Evolutionary conservation across 2,888 invertebrate species (phyloP).

Genomic region (Plebejus melissa): DNA sequence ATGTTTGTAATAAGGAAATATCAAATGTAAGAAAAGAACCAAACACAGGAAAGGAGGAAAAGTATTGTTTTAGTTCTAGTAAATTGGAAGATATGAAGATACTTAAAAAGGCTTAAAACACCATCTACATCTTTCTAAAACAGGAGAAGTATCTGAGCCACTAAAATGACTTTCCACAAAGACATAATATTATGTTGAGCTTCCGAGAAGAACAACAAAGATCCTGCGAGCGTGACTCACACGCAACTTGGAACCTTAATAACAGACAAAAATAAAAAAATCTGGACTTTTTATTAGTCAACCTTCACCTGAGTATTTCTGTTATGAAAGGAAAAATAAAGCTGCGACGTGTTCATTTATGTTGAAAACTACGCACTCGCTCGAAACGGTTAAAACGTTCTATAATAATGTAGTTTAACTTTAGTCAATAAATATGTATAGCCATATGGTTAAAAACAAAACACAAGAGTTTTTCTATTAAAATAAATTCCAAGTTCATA

Average conservation of each 20-base stretch:
- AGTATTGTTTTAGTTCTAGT: neutral
- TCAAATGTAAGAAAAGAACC: no score
- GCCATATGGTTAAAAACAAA: neutral
- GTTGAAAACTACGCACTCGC: neutral
- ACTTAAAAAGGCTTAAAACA: neutral
- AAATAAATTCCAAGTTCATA: neutral
- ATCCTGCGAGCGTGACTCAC: constrained; percentile 72
- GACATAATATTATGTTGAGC: constrained; percentile 53
- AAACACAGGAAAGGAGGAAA: no score
- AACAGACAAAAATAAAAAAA: constrained; percentile 47
- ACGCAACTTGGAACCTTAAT: constrained; percentile 47
- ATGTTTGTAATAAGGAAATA: no score
- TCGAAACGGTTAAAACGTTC: neutral
- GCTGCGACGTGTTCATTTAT: neutral
- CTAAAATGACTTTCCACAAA: constrained; percentile 72
- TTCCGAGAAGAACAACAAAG: constrained; percentile 77
- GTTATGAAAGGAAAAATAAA: neutral
- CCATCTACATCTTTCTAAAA: constrained; percentile 38
- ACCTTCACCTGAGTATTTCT: constrained; percentile 21
- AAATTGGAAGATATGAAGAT: neutral
- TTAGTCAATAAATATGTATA: neutral
- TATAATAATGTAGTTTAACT: neutral
- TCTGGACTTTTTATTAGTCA: constrained; percentile 26
- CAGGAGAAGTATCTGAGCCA: constrained; percentile 65
- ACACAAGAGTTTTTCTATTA: neutral